Conservation (phyloP, 2,888 invertebrate genomes). For the Drosophila testacea region DNA sequence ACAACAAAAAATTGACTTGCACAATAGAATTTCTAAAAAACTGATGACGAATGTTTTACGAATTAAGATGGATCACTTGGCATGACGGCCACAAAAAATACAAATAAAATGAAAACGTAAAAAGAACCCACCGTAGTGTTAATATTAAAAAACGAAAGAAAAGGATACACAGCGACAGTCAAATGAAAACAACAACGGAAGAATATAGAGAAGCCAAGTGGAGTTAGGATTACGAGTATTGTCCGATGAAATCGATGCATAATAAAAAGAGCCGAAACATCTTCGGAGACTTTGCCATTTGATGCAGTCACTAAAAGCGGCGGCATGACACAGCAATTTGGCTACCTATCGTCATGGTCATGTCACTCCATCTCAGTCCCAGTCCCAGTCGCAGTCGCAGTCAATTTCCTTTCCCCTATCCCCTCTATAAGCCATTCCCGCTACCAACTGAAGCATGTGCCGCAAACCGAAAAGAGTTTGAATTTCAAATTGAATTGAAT, state of each 20-base stretch:
- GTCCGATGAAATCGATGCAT: slow-evolving; percentile 37
- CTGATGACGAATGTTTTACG: slow-evolving; percentile 79
- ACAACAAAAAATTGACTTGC: slow-evolving; percentile 48
- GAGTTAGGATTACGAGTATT: slow-evolving; percentile 21
- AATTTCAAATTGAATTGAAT: slow-evolving; percentile 75
- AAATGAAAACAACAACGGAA: slow-evolving; percentile 16
- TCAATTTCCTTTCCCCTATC: background rate
- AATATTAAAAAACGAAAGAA: slow-evolving; percentile 20
- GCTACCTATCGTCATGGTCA: slow-evolving; percentile 70
- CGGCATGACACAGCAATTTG: slow-evolving; percentile 71
- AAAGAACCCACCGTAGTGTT: slow-evolving; percentile 34
- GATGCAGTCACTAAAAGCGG: slow-evolving; percentile 60
- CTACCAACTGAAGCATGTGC: background rate
- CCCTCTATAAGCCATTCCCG: no score
- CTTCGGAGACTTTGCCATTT: slow-evolving; percentile 62
- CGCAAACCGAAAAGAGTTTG: slow-evolving; percentile 66
- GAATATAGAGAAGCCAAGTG: slow-evolving; percentile 41
- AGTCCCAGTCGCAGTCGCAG: slow-evolving; percentile 8
- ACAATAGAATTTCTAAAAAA: slow-evolving; percentile 62
- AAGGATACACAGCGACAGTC: slow-evolving; percentile 40
- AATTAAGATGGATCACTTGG: slow-evolving; percentile 84
- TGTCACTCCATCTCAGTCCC: slow-evolving; percentile 68
- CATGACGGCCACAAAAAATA: slow-evolving; percentile 77
- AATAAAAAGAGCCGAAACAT: slow-evolving; percentile 38
- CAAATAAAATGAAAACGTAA: slow-evolving; percentile 4